Percentiles rank a stretch among this genome's conserved stretches.
Evolutionary conservation across 2,797 vertebrate species (phyloP).

Genomic region (Urophycis tenuis): DNA sequence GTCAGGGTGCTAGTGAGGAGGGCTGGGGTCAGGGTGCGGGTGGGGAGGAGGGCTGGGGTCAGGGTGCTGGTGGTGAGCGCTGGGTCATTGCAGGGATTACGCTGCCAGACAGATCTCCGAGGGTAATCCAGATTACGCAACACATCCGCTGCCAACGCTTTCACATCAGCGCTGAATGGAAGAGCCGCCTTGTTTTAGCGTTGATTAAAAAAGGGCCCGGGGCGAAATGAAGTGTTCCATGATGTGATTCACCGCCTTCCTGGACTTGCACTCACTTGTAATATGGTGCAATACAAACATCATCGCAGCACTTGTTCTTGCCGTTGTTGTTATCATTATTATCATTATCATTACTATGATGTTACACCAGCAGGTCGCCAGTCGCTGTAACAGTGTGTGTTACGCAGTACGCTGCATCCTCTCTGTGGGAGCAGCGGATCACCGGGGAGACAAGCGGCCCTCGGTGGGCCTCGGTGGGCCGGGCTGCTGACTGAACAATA

Average conservation of each 20-base stretch:
- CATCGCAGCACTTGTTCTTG: not conserved
- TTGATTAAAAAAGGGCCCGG: not conserved
- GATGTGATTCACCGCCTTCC: not conserved
- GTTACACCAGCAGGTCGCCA: too few relatives aligned
- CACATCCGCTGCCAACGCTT: not conserved
- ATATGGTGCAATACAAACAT: not conserved
- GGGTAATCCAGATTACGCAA: constrained; percentile 2
- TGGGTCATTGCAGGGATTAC: not conserved
- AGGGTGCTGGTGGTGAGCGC: too few relatives aligned
- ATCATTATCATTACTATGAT: too few relatives aligned
- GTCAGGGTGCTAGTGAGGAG: too few relatives aligned
- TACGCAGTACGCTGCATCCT: not conserved
- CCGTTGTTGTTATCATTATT: too few relatives aligned
- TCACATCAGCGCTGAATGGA: not conserved
- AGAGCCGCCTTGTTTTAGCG: not conserved
- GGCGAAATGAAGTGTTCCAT: not conserved
- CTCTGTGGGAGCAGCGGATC: not conserved
- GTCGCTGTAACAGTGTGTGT: not conserved
- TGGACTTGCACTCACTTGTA: not conserved
- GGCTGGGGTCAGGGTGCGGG: too few relatives aligned
- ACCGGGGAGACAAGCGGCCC: too few relatives aligned
- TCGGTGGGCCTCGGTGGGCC: too few relatives aligned
- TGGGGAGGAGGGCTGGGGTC: too few relatives aligned
- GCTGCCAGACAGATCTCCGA: not conserved
- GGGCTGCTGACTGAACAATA: not conserved